Conservation (phyloP, 1,140 invertebrate species). For the Aporrectodea caliginosa region DNA sequence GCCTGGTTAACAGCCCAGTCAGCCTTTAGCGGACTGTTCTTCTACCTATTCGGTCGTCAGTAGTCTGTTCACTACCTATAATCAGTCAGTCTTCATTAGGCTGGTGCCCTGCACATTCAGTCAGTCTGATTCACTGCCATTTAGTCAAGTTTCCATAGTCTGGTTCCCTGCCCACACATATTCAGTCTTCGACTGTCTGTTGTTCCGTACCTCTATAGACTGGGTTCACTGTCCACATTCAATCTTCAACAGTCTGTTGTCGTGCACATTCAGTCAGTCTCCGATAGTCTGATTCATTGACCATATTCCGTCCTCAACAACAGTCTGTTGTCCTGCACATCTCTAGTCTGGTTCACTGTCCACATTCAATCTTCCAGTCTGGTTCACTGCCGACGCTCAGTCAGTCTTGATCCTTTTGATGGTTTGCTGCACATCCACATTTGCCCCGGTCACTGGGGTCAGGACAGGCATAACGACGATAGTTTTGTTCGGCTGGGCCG, state of each 20-base stretch:
- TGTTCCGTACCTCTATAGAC: neutral
- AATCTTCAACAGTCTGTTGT: neutral
- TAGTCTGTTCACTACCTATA: neutral
- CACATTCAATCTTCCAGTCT: too few relatives aligned
- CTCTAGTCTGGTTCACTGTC: too few relatives aligned
- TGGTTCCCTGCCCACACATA: neutral
- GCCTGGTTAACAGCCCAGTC: too few relatives aligned
- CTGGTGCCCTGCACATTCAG: neutral
- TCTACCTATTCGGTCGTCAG: neutral
- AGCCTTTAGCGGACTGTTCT: too few relatives aligned
- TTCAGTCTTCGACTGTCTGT: neutral
- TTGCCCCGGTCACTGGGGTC: constrained; percentile 40
- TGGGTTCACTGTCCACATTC: neutral
- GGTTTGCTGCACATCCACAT: constrained; percentile 25
- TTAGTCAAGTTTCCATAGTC: neutral
- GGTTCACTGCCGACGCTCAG: neutral
- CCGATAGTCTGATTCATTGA: neutral
- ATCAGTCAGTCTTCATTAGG: neutral
- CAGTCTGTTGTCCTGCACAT: neutral
- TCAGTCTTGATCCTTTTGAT: neutral
- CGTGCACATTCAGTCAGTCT: neutral
- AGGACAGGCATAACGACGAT: constrained; percentile 51
- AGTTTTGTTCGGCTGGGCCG: constrained; percentile 36
- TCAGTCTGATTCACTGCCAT: too few relatives aligned
- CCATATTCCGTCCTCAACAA: neutral